A percentile compares a stretch with the other conserved stretches of the same genome.
Conservation (phyloP, 23 tunicate species). For the Aplidium turbinatum region DNA sequence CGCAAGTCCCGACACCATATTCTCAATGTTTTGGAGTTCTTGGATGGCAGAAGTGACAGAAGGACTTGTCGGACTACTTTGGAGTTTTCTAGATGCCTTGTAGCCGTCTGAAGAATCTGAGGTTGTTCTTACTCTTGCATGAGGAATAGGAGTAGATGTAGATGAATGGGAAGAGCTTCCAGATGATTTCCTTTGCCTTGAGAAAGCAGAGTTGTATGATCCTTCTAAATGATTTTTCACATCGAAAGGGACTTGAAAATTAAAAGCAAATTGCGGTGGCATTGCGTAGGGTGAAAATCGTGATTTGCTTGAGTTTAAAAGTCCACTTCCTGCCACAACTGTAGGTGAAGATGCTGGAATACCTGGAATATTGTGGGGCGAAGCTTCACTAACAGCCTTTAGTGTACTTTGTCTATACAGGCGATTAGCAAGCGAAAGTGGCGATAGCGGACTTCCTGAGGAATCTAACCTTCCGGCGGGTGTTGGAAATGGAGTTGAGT, state of each 20-base stretch:
- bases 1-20: constrained; percentile 31
- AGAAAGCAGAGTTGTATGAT: constrained; percentile 28
- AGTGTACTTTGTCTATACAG: constrained; percentile 65
- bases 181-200: constrained; percentile 39
- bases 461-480: constrained; percentile 41
- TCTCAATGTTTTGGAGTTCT: constrained; percentile 30
- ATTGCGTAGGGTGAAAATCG: constrained; percentile 58
- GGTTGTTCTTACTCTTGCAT: constrained; percentile 51
- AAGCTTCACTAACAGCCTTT: constrained; percentile 11
- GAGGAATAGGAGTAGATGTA: constrained; percentile 44
- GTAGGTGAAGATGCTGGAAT: constrained; percentile 46
- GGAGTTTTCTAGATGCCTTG: not conserved
- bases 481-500: not conserved
- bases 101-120: constrained; percentile 43
- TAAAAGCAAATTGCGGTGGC: constrained; percentile 43
- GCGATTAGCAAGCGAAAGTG: constrained; percentile 66
- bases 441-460: constrained; percentile 49
- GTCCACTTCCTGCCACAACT: not conserved
- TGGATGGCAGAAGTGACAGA: constrained; percentile 24
- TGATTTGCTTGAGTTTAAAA: constrained; percentile 34
- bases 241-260: constrained; percentile 2
- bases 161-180: constrained; percentile 53
- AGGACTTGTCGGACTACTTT: not conserved
- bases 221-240: not conserved
- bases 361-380: constrained; percentile 31